Evolutionary conservation across 2,797 vertebrate species (phyloP).

Genomic region (Phaenicophaeus curvirostris): DNA sequence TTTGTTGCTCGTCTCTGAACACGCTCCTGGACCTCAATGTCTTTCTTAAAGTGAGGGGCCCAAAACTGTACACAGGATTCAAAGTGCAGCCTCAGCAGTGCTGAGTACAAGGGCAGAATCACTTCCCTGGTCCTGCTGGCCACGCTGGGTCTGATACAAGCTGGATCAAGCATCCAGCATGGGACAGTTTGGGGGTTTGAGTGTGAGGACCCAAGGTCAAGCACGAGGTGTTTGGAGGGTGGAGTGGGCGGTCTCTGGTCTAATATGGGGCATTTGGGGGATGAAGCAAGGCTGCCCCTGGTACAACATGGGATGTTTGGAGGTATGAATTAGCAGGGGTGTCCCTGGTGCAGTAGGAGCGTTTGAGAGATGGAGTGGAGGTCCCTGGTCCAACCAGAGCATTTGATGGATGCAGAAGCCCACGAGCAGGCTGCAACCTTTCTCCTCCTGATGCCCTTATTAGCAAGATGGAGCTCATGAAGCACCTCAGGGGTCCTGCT

Average conservation of each 20-base stretch:
- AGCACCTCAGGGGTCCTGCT: background rate
- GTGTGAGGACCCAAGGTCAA: background rate
- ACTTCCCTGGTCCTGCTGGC: too few species aligned
- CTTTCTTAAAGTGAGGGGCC: too few species aligned
- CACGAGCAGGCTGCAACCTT: background rate
- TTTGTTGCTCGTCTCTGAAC: too few species aligned
- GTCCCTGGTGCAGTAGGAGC: background rate
- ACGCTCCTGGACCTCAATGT: too few species aligned
- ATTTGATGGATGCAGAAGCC: background rate
- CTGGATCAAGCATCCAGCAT: background rate
- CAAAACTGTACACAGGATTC: too few species aligned
- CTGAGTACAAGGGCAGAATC: too few species aligned
- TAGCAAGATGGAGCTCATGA: background rate
- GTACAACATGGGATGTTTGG: background rate
- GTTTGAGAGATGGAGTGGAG: background rate
- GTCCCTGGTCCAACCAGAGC: background rate
- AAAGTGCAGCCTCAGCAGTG: too few species aligned
- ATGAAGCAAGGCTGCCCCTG: background rate
- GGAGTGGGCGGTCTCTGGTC: background rate
- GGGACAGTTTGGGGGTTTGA: background rate
- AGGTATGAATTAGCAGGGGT: fast-evolving
- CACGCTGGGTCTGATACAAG: too few species aligned
- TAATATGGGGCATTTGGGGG: background rate
- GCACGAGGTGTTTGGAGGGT: fast-evolving
- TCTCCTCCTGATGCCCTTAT: background rate